Conservation (phyloP, 1,140 invertebrate species). For the Rhagoletis pomonella region DNA sequence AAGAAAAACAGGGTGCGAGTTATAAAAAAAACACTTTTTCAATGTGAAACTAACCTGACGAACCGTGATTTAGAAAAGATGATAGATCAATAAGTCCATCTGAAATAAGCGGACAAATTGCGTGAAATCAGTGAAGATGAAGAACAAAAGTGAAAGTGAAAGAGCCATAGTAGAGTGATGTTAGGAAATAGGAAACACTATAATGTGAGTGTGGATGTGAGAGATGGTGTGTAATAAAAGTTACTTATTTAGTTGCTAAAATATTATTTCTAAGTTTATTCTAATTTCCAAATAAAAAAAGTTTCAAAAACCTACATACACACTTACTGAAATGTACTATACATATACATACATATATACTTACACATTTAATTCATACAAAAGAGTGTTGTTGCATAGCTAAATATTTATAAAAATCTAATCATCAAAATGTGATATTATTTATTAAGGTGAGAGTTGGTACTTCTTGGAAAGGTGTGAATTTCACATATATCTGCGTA, state of each 20-base stretch:
- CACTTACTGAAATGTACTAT: too few species aligned
- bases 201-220: background rate
- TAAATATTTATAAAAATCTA: too few species aligned
- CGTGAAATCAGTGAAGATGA: conserved; percentile 36
- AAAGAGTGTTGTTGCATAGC: too few species aligned
- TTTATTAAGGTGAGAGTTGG: too few species aligned
- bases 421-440: too few species aligned
- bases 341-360: too few species aligned
- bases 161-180: background rate
- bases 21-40: background rate
- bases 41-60: conserved; percentile 73
- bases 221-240: background rate
- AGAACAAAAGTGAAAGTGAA: background rate
- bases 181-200: background rate
- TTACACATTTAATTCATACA: too few species aligned
- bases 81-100: conserved; percentile 73
- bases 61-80: conserved; percentile 74
- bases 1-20: conserved; percentile 40
- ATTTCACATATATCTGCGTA: too few species aligned
- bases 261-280: background rate
- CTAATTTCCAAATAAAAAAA: too few species aligned
- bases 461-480: too few species aligned
- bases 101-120: conserved; percentile 64
- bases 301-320: background rate
- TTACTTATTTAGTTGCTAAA: background rate